These are phyloP conservation scores for Tachina fera DNA, from an alignment of 2,888 invertebrate species.

Conservation along the genomic window DNA sequence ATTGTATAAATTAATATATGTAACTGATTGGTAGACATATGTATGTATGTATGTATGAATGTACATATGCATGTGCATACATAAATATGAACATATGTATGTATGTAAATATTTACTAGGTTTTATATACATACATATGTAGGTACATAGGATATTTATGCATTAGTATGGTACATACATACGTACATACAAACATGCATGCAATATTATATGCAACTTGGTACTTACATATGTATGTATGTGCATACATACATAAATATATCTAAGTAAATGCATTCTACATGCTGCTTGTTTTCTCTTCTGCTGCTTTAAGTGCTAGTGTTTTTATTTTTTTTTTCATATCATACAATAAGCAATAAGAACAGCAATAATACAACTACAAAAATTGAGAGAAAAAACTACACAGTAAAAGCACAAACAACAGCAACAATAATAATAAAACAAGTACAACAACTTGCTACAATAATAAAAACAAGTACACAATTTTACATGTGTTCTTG, in stretches of 20 bases:
- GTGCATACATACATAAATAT: constrained; percentile 24
- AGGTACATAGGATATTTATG: too few relatives aligned
- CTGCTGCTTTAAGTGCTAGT: constrained; percentile 31
- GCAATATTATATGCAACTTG: too few relatives aligned
- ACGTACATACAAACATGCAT: constrained; percentile 24
- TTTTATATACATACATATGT: too few relatives aligned
- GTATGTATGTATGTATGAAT: constrained; percentile 42
- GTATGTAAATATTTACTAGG: constrained; percentile 11
- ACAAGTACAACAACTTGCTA: constrained; percentile 73
- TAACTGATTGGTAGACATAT: constrained; percentile 12
- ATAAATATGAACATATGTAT: constrained; percentile 6
- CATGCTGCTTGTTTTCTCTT: constrained; percentile 53
- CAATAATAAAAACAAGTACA: constrained; percentile 73
- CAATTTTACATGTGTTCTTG: constrained; percentile 66
- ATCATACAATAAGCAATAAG: constrained; percentile 65
- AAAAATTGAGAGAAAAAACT: constrained; percentile 17
- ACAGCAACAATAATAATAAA: constrained; percentile 47
- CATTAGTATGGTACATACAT: neutral
- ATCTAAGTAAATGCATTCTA: constrained; percentile 71
- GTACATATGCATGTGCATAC: too few relatives aligned
- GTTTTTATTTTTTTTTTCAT: constrained; percentile 2
- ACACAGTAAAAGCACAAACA: constrained; percentile 39
- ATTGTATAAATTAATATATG: constrained; percentile 55
- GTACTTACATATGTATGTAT: constrained; percentile 24
- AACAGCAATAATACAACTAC: constrained; percentile 60